phyloP scores from a whole-genome alignment of 2,888 invertebrate species.

The Stenodema calcarata region DNA sequence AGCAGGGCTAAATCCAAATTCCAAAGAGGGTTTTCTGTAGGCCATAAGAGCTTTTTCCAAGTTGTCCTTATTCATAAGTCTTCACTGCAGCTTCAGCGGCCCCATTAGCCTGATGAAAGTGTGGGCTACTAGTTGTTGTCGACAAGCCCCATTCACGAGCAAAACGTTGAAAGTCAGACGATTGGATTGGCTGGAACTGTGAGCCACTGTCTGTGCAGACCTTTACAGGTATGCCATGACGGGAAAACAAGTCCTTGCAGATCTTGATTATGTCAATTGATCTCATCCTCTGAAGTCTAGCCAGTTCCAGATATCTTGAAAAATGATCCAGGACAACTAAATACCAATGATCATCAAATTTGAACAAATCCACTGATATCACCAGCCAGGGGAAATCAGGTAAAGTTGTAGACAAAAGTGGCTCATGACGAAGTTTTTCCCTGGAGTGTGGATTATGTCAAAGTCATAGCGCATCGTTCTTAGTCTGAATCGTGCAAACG shows the following conservation, averaged over 20 bases:
- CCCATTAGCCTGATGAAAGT: not conserved
- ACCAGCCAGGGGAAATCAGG: too few species aligned
- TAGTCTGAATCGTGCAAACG: not conserved
- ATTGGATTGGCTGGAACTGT: too few species aligned
- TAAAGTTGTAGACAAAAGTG: not conserved
- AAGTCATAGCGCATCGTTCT: not conserved
- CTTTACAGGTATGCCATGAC: not conserved
- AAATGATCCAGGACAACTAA: not conserved
- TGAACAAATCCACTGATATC: too few species aligned
- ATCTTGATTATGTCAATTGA: too few species aligned
- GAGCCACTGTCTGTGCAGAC: too few species aligned
- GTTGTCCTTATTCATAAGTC: not conserved
- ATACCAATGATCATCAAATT: not conserved
- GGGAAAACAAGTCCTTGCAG: not conserved
- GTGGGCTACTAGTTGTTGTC: not conserved
- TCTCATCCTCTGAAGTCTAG: too few species aligned
- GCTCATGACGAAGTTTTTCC: constrained; percentile 8
- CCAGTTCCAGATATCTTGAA: too few species aligned
- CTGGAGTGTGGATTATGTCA: too few species aligned
- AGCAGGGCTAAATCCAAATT: not conserved
- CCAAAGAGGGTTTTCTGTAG: not conserved
- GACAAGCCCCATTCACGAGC: not conserved
- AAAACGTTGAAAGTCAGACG: too few species aligned
- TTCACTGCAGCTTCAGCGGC: too few species aligned
- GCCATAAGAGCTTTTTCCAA: not conserved